These are phyloP conservation scores for Coregonus suidteri DNA, from an alignment of 2,797 vertebrate species.

Conservation along the genomic window DNA sequence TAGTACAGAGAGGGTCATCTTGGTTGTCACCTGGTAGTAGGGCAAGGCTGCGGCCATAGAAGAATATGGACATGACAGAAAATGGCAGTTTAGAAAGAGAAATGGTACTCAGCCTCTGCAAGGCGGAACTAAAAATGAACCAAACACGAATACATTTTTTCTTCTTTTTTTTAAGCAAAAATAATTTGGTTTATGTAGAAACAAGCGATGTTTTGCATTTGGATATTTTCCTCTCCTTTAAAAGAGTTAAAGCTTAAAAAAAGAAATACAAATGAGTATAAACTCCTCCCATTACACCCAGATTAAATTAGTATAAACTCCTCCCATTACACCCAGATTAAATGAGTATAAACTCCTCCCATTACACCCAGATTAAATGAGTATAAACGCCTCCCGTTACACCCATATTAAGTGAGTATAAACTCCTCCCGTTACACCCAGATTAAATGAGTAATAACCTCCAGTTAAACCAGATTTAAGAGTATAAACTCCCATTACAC, in stretches of 20 bases:
- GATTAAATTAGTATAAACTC: too few species aligned
- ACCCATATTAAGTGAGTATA: too few species aligned
- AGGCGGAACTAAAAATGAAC: too few species aligned
- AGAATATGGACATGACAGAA: background rate
- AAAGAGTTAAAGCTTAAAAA: slow-evolving; percentile 87
- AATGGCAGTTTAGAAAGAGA: background rate
- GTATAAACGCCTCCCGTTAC: too few species aligned
- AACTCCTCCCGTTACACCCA: too few species aligned
- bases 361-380: too few species aligned
- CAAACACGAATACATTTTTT: slow-evolving; percentile 71
- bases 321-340: too few species aligned
- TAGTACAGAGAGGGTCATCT: slow-evolving; percentile 15
- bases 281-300: too few species aligned
- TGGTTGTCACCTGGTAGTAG: slow-evolving; percentile 14
- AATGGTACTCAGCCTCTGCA: slow-evolving; percentile 1
- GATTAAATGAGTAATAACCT: too few species aligned
- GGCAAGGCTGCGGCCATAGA: slow-evolving; percentile 1
- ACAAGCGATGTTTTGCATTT: slow-evolving; percentile 89
- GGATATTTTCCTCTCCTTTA: slow-evolving; percentile 80
- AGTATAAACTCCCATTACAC: too few species aligned
- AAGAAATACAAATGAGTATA: slow-evolving; percentile 40
- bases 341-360: too few species aligned
- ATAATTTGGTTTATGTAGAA: slow-evolving; percentile 89
- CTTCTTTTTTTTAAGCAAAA: slow-evolving; percentile 80
- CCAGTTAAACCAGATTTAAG: too few species aligned